A percentile compares a stretch with the other conserved stretches of the same genome.
Conservation (phyloP, 2,888 invertebrate genomes). For the Unio delphinus region DNA sequence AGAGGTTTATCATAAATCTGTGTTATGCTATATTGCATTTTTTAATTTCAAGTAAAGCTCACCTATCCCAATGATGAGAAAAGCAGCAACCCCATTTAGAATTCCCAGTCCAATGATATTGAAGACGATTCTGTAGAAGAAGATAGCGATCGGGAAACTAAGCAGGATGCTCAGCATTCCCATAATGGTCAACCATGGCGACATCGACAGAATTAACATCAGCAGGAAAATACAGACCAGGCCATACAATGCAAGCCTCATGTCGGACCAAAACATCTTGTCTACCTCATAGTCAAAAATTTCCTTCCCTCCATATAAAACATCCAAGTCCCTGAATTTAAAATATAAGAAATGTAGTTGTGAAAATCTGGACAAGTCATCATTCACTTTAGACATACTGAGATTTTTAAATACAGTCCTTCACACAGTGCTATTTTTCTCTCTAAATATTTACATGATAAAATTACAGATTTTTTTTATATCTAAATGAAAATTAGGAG, state of each 20-base stretch:
- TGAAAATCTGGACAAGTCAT: not conserved
- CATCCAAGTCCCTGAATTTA: conserved; percentile 56
- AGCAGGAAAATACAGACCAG: conserved; percentile 54
- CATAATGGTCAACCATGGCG: conserved; percentile 61
- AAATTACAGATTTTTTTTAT: no score
- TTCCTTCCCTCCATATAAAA: conserved; percentile 66
- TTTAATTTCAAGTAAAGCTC: conserved; percentile 15
- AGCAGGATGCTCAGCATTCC: conserved; percentile 58
- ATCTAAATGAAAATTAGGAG: no score
- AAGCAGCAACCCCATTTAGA: conserved; percentile 66
- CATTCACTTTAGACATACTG: not conserved
- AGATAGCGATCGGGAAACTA: conserved; percentile 64
- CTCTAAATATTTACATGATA: no score
- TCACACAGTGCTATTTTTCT: no score
- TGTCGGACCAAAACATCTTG: conserved; percentile 62
- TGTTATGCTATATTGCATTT: not conserved
- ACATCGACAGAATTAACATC: conserved; percentile 64
- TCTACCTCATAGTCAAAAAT: conserved; percentile 67
- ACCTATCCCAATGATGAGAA: conserved; percentile 69
- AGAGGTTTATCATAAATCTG: not conserved
- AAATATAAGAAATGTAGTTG: conserved; percentile 2
- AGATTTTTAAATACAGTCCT: not conserved
- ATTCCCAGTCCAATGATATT: conserved; percentile 59
- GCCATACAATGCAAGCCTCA: conserved; percentile 56
- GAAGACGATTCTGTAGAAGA: conserved; percentile 63